Conservation (phyloP, 2,797 vertebrate species). For the Megalops cyprinoides region DNA sequence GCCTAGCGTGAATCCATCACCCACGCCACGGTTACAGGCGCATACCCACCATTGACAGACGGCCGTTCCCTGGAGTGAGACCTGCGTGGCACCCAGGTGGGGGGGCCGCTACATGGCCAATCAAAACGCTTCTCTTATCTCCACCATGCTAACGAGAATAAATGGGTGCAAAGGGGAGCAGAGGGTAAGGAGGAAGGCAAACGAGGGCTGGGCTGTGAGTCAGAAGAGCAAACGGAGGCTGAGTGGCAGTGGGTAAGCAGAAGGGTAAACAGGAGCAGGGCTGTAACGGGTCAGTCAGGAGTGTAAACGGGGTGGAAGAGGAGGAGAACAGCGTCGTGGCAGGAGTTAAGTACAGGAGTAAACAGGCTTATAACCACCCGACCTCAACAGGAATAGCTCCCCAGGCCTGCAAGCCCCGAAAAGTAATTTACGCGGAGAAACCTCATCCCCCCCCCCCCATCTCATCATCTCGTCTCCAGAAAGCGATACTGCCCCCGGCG, state of each 20-base stretch:
- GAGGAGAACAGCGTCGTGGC: neutral
- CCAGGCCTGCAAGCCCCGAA: neutral
- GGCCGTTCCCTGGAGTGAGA: neutral
- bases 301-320: neutral
- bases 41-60: neutral
- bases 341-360: slow-evolving; percentile 27
- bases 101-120: neutral
- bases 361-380: slow-evolving; percentile 15
- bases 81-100: neutral
- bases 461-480: slow-evolving; percentile 7
- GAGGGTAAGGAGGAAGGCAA: slow-evolving; percentile 6
- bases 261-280: slow-evolving; percentile 17
- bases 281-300: neutral
- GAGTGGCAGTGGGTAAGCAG: neutral
- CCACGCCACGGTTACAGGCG: neutral
- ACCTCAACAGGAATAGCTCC: slow-evolving; percentile 2
- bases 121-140: slow-evolving; percentile 21
- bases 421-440: slow-evolving; percentile 25
- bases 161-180: neutral
- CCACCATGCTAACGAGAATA: slow-evolving; percentile 16
- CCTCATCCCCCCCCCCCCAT: neutral
- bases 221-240: neutral
- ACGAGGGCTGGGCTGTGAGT: slow-evolving; percentile 1
- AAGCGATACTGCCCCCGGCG: slow-evolving; percentile 20
- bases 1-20: neutral